Conservation (phyloP, 1,140 invertebrate species). For the Aphelinus certus region DNA sequence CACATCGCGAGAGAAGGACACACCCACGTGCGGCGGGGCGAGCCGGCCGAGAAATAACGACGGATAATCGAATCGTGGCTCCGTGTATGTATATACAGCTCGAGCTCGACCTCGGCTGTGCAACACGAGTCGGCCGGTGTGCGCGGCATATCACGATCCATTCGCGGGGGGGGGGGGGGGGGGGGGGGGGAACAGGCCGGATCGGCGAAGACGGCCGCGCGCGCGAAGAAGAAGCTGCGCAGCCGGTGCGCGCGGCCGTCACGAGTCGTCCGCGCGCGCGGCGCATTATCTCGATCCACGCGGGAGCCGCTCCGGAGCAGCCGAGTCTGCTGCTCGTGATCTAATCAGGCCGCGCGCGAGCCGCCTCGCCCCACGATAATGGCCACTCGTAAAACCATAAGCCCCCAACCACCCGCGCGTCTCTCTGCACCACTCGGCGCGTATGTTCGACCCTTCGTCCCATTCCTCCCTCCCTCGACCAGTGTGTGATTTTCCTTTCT, state of each 20-base stretch:
- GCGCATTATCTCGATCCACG: conserved; percentile 40
- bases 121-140: conserved; percentile 21
- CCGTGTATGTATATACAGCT: too few species aligned
- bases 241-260: not conserved
- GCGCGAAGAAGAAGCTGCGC: not conserved
- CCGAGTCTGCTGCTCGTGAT: conserved; percentile 41
- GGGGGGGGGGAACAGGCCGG: not conserved
- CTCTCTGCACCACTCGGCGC: not conserved
- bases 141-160: not conserved
- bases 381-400: conserved; percentile 54
- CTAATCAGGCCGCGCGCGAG: conserved; percentile 50
- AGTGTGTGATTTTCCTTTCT: not conserved
- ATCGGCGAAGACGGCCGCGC: not conserved
- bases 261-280: conserved; percentile 20
- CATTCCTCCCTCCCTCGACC: not conserved
- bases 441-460: not conserved
- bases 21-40: too few species aligned
- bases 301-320: conserved; percentile 30
- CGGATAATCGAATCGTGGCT: too few species aligned
- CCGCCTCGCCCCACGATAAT: conserved; percentile 43
- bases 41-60: too few species aligned
- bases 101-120: not conserved
- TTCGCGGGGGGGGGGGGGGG: conserved; percentile 5
- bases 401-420: conserved; percentile 39
- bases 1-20: too few species aligned